These are phyloP conservation scores for Arge pagana DNA, from an alignment of 2,888 invertebrate genomes.

Conservation along the genomic window DNA sequence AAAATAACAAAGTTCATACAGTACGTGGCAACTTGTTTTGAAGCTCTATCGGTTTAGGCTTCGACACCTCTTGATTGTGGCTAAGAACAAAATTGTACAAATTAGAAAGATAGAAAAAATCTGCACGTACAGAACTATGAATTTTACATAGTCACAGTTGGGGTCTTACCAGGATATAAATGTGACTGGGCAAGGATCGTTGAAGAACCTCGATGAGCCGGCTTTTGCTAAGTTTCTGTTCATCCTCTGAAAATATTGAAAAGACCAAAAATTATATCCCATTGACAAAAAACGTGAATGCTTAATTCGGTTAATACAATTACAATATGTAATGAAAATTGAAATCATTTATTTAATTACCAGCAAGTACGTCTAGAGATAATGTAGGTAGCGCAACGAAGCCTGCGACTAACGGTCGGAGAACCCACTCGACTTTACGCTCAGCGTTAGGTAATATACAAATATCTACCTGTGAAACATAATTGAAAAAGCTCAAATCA, in stretches of 20 bases:
- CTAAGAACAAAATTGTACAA: neutral
- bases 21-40: neutral
- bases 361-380: conserved; percentile 57
- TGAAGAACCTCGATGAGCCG: conserved; percentile 64
- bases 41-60: neutral
- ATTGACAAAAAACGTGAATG: conserved; percentile 39
- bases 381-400: conserved; percentile 64
- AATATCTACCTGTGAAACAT: conserved; percentile 51
- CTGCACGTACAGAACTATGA: neutral
- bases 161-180: conserved; percentile 67
- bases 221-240: conserved; percentile 56
- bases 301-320: conserved; percentile 10
- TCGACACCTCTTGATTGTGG: conserved; percentile 9
- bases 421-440: conserved; percentile 72
- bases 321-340: conserved; percentile 32
- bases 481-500: neutral
- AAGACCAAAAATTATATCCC: conserved; percentile 65
- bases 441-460: conserved; percentile 65
- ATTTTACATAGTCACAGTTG: neutral
- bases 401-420: conserved; percentile 73
- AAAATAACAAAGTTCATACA: neutral
- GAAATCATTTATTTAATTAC: conserved; percentile 42
- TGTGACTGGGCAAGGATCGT: conserved; percentile 67
- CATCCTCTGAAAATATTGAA: conserved; percentile 59
- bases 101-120: neutral